Conservation (phyloP, 2,113 vertebrate genomes). For the Rutilus rutilus region DNA sequence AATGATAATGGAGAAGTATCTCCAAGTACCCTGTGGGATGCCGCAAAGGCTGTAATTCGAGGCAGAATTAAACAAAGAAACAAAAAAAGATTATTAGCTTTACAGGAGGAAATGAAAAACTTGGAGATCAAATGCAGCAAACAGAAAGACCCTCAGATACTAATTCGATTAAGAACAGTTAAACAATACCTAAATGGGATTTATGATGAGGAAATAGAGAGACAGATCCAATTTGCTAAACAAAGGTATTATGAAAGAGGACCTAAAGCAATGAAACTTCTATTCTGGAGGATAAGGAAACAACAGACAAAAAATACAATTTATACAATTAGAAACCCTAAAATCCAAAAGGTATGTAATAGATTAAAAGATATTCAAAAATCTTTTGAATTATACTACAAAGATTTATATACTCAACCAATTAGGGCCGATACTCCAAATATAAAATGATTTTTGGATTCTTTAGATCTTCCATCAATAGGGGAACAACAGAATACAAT, state of each 20-base stretch:
- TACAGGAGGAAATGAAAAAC: background rate
- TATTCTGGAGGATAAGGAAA: background rate
- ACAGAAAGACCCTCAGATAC: background rate
- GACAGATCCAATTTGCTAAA: background rate
- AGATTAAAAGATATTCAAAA: conserved; percentile 17
- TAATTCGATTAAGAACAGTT: background rate
- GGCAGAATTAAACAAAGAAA: conserved; percentile 14
- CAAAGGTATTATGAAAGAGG: conserved; percentile 17
- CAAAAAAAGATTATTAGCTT: background rate
- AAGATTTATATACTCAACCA: too few relatives aligned
- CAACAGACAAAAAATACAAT: conserved; percentile 12
- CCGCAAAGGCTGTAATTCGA: background rate
- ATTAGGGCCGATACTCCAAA: too few relatives aligned
- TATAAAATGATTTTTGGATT: too few relatives aligned
- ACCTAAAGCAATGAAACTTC: background rate
- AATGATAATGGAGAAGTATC: conserved; percentile 20
- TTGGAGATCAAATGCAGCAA: background rate
- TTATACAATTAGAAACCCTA: conserved; percentile 10
- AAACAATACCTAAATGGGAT: conserved; percentile 1
- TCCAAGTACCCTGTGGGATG: conserved; percentile 31
- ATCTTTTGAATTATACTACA: background rate
- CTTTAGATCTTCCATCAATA: background rate
- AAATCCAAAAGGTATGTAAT: background rate
- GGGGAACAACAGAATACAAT: conserved; percentile 9
- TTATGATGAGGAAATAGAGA: conserved; percentile 4